Conservation (phyloP, 2,888 invertebrate species). For the Campoletis raptor region DNA sequence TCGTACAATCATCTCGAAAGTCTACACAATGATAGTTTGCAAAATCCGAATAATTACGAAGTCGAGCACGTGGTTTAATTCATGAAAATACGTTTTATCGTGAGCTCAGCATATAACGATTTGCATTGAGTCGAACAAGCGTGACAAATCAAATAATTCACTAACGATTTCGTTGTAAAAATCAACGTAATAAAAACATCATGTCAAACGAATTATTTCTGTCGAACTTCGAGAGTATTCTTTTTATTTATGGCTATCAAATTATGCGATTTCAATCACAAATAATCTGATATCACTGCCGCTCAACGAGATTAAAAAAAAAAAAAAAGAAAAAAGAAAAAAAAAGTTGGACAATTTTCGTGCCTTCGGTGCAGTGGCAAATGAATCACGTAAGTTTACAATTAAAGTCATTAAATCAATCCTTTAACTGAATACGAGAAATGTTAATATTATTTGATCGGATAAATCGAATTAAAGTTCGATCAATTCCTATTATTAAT, state of each 20-base stretch:
- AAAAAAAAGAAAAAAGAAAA: too few relatives aligned
- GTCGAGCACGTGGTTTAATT: constrained; percentile 27
- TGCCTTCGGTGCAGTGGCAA: neutral
- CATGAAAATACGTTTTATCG: constrained; percentile 32
- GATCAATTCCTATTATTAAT: neutral
- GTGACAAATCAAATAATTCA: neutral
- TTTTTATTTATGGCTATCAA: neutral
- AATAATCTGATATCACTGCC: neutral
- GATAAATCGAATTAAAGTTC: neutral
- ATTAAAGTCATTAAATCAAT: neutral
- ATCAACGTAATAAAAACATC: neutral
- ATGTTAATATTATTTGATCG: neutral
- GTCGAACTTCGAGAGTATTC: neutral
- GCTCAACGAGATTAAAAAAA: neutral
- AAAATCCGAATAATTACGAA: constrained; percentile 49
- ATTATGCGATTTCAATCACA: neutral
- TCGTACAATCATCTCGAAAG: constrained; percentile 10
- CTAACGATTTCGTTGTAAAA: neutral
- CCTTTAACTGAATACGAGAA: neutral
- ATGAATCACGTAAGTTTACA: constrained; percentile 8
- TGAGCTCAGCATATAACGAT: constrained; percentile 5
- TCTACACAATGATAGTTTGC: constrained; percentile 27
- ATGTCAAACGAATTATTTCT: neutral
- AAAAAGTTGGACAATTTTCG: neutral
- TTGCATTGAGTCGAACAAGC: neutral